Evolutionary conservation across 2,888 invertebrate species (phyloP), one percentile per base, ranked within the genome.

Genomic region (Psylliodes chrysocephalus): DNA sequence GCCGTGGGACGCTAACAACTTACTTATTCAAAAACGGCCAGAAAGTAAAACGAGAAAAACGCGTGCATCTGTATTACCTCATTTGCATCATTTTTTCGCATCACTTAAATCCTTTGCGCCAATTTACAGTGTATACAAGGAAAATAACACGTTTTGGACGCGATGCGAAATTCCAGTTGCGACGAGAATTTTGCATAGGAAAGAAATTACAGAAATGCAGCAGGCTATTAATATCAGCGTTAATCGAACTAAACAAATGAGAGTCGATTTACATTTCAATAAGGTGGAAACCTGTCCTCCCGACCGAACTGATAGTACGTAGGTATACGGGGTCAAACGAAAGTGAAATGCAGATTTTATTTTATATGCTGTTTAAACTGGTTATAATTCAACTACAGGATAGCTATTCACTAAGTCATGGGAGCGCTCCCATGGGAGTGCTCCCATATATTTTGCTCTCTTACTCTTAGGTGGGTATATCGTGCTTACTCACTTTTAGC

Each of bases 201-300:
- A 74, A 63, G 60, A 68, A 74, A 75, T 75, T 75, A 74, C 69
- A 71, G 67, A 69, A 68, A 70, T 68, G 67, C 71, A 71, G 66
- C 52, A 62, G 71, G 71, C 70, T 63, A 72, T 74, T 71, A 73
- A 74, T 73, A 75, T 68, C 66, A 59, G 53, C 69, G 52, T 71
- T 73, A 75, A 75, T 75, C 74, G 74, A 75, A 73, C 72, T 59
- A 73, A 73, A 73, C 74, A 73, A 75, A 75, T 72, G 75, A 69
- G 64, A 49, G 60, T 59, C 69, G 66, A 74, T 75, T 75, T 75
- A 64, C 69, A 69, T 69, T 66, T 67, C 69, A 66, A 69, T 69
- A 60, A 69, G 59, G 63, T 60, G 46, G 62, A 60, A n/a, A 49
- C 59, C 28, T 51, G 66, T 44, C 56, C 40, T 42, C 14, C 14